Evolutionary conservation across 1,140 invertebrate species (phyloP), one percentile per base, ranked within the genome.

Genomic region (Drosophila kepulauana): DNA sequence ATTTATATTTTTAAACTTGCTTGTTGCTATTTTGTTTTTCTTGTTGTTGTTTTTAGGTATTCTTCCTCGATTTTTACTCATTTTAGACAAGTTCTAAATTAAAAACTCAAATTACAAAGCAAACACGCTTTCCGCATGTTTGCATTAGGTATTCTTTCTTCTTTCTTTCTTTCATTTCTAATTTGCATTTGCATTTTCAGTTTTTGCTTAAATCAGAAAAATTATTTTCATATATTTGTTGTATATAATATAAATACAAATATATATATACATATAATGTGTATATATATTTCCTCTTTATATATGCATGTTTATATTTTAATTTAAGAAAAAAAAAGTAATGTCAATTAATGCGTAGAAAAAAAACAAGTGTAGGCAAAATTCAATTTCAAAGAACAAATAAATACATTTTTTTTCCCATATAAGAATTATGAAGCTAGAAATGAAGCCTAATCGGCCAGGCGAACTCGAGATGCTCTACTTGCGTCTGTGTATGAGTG

Each of bases 181-280:
- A 54, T 33, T 35, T 54, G 25, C 51, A 54, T 33, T 35, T 54
- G 25, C n/a, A 6, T 54, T 54, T 52, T 13, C 10, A 46, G 25
- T 20, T 46, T 61, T 61, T 48, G 1, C 75, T 86, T 79, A 82
- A 82, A 76, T 77, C 87, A 82, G 64, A 75, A 71, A 78, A 82
- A 76, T 79, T 57, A 74, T 59, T n/a, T 73, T 73, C 43, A 65
- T 63, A 56, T 45, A 59, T 41, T 81, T 59, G 48, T 58, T 11
- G 49, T 49, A 38, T 64, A 28, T 52, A 33, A 51, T 69, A 78
- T 72, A 54, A 15, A 69, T 73, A 64, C 67, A 80, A 56, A 65
- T 56, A 49, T 62, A 28, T 35, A 25, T 61, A 65, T 28, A 48
- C 7, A 38, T 65, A 61, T 25, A 16, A 56, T 63, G 20, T 48